Evolutionary conservation across 2,113 vertebrate genomes (phyloP).

Genomic region (Chauna torquata): DNA sequence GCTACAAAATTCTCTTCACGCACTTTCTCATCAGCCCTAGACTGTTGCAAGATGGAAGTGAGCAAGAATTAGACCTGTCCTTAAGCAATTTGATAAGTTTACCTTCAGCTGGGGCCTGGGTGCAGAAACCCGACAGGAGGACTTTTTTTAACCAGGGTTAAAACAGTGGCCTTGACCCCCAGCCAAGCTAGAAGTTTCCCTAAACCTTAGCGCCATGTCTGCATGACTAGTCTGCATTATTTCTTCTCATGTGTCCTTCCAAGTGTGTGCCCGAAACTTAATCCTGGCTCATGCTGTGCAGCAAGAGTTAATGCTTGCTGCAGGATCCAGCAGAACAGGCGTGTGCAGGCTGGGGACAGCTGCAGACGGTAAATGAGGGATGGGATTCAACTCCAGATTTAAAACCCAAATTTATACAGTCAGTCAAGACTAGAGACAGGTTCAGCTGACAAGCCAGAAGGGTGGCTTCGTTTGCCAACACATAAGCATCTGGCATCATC

Average conservation of each 20-base stretch:
- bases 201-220: not conserved
- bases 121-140: not conserved
- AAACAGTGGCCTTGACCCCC: not conserved
- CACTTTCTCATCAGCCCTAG: not conserved
- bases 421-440: not conserved
- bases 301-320: not conserved
- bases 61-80: not conserved
- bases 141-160: not conserved
- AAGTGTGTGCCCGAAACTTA: slow-evolving; percentile 1
- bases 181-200: not conserved
- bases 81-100: not conserved
- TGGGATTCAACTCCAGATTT: not conserved
- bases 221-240: not conserved
- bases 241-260: slow-evolving; percentile 3
- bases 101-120: not conserved
- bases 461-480: not conserved
- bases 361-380: not conserved
- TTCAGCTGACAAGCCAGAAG: not conserved
- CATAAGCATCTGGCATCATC: not conserved
- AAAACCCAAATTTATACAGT: not conserved
- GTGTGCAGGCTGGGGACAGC: not conserved
- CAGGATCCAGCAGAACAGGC: not conserved
- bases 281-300: not conserved
- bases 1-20: not conserved
- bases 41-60: not conserved